A percentile compares a stretch with the other conserved stretches of the same genome.
Conservation (phyloP, 53 echinoderm and acorn worm genomes). For the Luidia sarsii region DNA sequence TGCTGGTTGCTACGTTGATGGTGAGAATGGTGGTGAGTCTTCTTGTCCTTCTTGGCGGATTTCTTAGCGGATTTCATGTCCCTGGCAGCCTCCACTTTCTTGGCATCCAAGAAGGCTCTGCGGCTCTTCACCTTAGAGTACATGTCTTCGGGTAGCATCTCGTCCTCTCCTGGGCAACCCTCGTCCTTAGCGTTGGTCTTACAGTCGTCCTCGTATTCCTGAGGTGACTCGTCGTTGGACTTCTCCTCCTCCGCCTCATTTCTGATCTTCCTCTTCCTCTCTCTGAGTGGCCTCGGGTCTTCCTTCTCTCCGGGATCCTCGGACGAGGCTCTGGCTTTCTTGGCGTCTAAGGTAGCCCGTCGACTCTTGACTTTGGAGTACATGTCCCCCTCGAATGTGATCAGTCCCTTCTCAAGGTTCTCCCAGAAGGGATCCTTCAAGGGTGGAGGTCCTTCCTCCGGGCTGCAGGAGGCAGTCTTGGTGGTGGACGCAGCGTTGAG, state of each 20-base stretch:
- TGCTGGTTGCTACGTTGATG: slow-evolving; percentile 24
- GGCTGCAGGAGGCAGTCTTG: slow-evolving; percentile 17
- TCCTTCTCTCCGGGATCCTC: background rate
- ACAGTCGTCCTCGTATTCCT: background rate
- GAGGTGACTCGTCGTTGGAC: background rate
- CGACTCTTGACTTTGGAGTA: slow-evolving; percentile 95
- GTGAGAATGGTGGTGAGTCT: slow-evolving; percentile 20
- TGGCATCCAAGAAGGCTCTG: slow-evolving; percentile 84
- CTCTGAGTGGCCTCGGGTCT: background rate
- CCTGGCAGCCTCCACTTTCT: slow-evolving; percentile 62
- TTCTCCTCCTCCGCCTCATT: background rate
- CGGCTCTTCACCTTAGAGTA: slow-evolving; percentile 97
- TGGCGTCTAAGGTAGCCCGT: slow-evolving; percentile 65
- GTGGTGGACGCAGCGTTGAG: background rate
- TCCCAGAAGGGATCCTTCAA: slow-evolving; percentile 97
- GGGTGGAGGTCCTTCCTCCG: slow-evolving; percentile 48
- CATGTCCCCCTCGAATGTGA: slow-evolving; percentile 79
- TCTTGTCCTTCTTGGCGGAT: slow-evolving; percentile 41
- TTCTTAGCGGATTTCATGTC: slow-evolving; percentile 18
- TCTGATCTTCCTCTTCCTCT: background rate
- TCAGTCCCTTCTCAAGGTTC: slow-evolving; percentile 86
- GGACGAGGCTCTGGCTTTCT: slow-evolving; percentile 31
- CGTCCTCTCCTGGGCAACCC: background rate
- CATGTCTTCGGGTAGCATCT: slow-evolving; percentile 66
- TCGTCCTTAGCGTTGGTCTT: background rate